Percentiles rank a stretch among this genome's conserved stretches.
These are phyloP conservation scores for Buphagus erythrorhynchus DNA, from an alignment of 2,797 vertebrate genomes.

Conservation along the genomic window DNA sequence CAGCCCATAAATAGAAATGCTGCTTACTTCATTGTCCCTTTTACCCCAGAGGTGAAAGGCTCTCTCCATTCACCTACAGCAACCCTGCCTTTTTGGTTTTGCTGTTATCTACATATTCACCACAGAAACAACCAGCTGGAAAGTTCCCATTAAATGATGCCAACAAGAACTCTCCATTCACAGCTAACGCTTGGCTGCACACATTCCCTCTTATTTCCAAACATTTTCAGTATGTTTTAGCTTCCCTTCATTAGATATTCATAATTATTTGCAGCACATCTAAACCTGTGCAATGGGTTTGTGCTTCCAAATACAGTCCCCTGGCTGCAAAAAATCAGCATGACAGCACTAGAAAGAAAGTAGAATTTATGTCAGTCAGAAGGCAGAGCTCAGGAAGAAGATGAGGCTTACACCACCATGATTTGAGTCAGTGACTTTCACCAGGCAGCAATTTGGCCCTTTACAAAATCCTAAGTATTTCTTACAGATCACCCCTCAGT, in stretches of 20 bases:
- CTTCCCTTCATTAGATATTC: constrained; percentile 14
- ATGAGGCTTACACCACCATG: background rate
- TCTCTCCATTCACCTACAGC: background rate
- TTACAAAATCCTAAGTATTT: background rate
- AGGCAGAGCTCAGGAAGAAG: background rate
- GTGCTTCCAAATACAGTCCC: background rate
- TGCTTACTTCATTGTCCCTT: background rate
- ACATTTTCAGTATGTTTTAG: constrained; percentile 5
- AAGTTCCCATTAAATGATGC: background rate
- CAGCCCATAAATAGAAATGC: background rate
- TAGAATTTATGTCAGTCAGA: background rate
- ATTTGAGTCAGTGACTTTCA: background rate
- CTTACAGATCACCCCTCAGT: background rate
- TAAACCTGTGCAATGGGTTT: background rate
- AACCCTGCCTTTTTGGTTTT: background rate
- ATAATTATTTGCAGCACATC: constrained; percentile 32
- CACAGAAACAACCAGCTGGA: background rate
- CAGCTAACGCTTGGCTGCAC: background rate
- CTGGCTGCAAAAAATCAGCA: background rate
- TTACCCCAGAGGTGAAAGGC: background rate
- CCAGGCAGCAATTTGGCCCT: background rate
- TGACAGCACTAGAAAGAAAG: background rate
- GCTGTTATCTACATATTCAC: background rate
- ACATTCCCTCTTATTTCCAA: constrained; percentile 20
- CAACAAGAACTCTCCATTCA: background rate